Evolutionary conservation across 2,797 vertebrate genomes (phyloP), one percentile per base, ranked within the genome.

Genomic region (Poeciliopsis presidionis): DNA sequence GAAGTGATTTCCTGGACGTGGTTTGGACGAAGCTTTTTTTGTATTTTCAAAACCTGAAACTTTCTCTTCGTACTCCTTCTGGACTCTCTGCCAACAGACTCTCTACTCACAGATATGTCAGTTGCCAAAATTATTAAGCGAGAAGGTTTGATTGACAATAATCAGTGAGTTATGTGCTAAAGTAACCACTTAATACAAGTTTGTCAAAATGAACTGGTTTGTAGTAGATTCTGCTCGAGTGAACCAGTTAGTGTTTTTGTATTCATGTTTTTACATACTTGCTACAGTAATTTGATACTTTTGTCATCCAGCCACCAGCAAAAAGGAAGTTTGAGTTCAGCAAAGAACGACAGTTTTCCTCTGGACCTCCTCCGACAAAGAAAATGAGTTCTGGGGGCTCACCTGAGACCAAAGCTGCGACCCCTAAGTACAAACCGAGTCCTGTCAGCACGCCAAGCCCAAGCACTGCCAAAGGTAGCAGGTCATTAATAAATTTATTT

Each of bases 251-350:
- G 20, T 70, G 11, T 4, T 7, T 71, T 30, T 72, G 45, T 72
- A 25, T 63, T 12, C 0, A 30, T 59, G 28, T n/a, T 8, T 63
- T 22, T 36, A 28, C 30, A 36, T 4, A 2, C 13, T 53, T n/a
- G 4, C 18, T 18, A 1, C 11, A 28, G 69, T 2, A n/a, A n/a
- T 73, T 75, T 70, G 0, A 78, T 77, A 30, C 4, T 73, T 79
- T 9, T 49, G 20, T 73, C 57, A 2, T 78, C 14, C 30, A 96
- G 86, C 87, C 93, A 47, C 94, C 96, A 30, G 92, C 92, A 41
- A 98, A 98, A 92, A 96, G 96, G 85, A 98, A 97, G 90, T 96
- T 96, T 93, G 97, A 97, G 89, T 96, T 97, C 85, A 96, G 83
- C 86, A 96, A 97, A 87, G 97, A 97, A 89, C 95, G 90, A 1